Percentiles rank a stretch among this genome's conserved stretches.
phyloP scores from a whole-genome alignment of 2,797 vertebrate genomes.

The Dallia pectoralis region DNA sequence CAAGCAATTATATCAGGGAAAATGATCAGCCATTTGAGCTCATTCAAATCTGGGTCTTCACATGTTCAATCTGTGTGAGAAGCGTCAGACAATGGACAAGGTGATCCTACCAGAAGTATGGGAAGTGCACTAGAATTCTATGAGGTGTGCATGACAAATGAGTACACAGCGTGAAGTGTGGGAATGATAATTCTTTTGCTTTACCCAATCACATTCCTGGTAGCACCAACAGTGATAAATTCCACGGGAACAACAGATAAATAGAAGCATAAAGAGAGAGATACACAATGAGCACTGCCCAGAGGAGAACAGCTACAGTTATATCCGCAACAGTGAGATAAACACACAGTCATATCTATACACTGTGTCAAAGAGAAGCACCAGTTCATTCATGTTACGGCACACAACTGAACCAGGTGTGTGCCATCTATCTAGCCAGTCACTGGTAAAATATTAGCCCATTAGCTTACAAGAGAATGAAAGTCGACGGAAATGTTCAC shows the following conservation, averaged over 20 bases:
- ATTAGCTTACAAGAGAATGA: background rate
- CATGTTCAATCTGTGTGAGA: background rate
- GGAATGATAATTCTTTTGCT: constrained; percentile 54
- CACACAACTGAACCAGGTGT: background rate
- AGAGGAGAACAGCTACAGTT: constrained; percentile 59
- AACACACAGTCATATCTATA: constrained; percentile 46
- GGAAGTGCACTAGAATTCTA: constrained; percentile 17
- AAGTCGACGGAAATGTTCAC: background rate
- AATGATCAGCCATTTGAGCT: background rate
- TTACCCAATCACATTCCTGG: constrained; percentile 88
- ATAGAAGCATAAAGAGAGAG: constrained; percentile 69
- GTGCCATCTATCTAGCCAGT: background rate
- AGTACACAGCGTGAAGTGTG: constrained; percentile 20
- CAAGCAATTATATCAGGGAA: constrained; percentile 3
- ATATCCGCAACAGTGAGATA: constrained; percentile 71
- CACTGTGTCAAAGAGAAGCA: constrained; percentile 42
- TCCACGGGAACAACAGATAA: constrained; percentile 82
- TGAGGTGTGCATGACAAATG: constrained; percentile 20
- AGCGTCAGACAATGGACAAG: constrained; percentile 15
- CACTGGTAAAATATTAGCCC: background rate
- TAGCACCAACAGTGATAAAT: constrained; percentile 77
- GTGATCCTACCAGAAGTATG: constrained; percentile 32
- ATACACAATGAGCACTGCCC: constrained; percentile 62
- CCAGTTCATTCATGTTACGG: background rate
- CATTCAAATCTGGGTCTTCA: background rate